Percentiles rank a stretch among this genome's conserved stretches.
These are phyloP conservation scores for Drosophila aff. DNA, from an alignment of 1,140 invertebrate species.

Conservation along the genomic window DNA sequence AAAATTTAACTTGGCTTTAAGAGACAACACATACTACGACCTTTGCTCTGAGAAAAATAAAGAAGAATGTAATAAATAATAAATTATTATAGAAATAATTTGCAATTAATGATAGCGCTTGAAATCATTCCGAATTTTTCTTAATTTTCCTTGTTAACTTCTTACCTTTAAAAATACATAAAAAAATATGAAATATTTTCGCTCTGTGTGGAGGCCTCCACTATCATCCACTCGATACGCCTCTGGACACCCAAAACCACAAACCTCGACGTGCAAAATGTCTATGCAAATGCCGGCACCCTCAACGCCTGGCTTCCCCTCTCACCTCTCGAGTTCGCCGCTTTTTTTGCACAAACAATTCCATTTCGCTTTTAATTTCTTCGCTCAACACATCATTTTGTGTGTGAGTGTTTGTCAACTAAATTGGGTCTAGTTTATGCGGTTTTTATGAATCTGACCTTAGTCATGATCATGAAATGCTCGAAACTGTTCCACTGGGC, in stretches of 20 bases:
- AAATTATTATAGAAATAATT: neutral
- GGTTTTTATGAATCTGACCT: slow-evolving; percentile 82
- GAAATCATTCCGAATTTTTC: neutral
- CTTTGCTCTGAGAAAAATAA: neutral
- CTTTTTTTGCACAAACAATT: slow-evolving; percentile 52
- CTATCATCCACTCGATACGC: slow-evolving; percentile 41
- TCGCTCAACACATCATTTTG: slow-evolving; percentile 35
- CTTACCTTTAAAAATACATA: neutral
- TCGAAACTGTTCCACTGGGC: slow-evolving; percentile 39
- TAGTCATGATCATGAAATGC: slow-evolving; percentile 76
- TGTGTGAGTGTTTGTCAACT: slow-evolving; percentile 44
- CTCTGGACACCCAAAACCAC: slow-evolving; percentile 61
- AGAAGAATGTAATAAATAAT: neutral
- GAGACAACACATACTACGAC: too few relatives aligned
- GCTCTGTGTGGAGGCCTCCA: slow-evolving; percentile 30
- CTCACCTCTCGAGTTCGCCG: slow-evolving; percentile 2
- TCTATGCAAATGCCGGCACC: slow-evolving; percentile 58
- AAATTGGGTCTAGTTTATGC: slow-evolving; percentile 80
- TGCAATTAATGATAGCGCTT: neutral
- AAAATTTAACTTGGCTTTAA: neutral
- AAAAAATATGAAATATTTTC: neutral
- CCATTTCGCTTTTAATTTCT: slow-evolving; percentile 64
- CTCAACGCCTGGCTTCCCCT: slow-evolving; percentile 6
- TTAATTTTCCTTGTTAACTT: neutral
- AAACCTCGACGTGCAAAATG: slow-evolving; percentile 52